phyloP scores from a whole-genome alignment of 2,888 invertebrate genomes.

The Notodonta dromedarius region DNA sequence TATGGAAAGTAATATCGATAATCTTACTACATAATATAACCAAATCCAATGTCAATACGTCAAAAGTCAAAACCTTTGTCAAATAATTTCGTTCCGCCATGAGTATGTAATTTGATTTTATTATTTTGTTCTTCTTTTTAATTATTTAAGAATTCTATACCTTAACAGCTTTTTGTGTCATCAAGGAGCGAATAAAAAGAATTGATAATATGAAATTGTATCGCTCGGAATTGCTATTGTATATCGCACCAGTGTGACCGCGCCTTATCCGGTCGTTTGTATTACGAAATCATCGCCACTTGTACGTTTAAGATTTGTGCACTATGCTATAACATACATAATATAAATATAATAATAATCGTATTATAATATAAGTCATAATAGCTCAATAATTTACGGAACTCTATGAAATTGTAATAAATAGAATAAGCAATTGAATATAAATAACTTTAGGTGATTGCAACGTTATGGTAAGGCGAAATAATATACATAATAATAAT shows the following conservation, averaged over 20 bases:
- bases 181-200: too few species aligned
- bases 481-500: conserved; percentile 58
- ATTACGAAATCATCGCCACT: conserved; percentile 61
- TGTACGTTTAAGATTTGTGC: conserved; percentile 62
- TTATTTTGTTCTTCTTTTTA: too few species aligned
- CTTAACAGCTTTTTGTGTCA: too few species aligned
- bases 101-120: too few species aligned
- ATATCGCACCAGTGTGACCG: conserved; percentile 22
- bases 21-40: too few species aligned
- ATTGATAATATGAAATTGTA: neutral
- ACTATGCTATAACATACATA: conserved; percentile 65
- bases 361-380: conserved; percentile 56
- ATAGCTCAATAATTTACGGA: conserved; percentile 79
- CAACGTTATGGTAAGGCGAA: conserved; percentile 50
- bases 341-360: conserved; percentile 49
- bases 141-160: too few species aligned
- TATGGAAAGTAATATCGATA: too few species aligned
- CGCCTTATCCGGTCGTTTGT: conserved; percentile 44
- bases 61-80: too few species aligned
- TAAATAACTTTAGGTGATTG: conserved; percentile 51
- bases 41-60: too few species aligned
- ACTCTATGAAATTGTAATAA: conserved; percentile 69
- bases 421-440: conserved; percentile 65
- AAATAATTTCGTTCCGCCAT: too few species aligned
- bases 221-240: neutral